Base-by-base conservation (phyloP, 2,888 invertebrate genomes). In the Melieria omissa region DNA sequence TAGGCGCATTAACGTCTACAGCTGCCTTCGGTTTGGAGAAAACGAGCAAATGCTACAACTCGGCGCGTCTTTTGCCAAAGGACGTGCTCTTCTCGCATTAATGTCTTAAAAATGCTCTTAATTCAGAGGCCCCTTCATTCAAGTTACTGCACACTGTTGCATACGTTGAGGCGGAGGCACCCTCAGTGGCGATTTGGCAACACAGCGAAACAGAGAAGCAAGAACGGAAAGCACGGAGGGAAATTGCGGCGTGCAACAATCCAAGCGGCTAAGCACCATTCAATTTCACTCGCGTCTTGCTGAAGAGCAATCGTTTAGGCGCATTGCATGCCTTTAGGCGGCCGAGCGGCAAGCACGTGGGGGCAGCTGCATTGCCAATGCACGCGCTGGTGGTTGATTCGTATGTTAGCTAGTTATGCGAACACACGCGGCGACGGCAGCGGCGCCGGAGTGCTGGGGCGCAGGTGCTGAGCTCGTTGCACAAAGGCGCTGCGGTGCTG, bases 131-230 rank as follows among this genome's bases (percentile, higher is more conserved):
- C 67, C 60, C 61, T 67, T 66, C 61, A 1, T 55, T 29, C 29
- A 29, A 29, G 29, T 4, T 57, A 16, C 49, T 67, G 29, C 64
- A 12, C 65, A 76, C 73, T 79, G 78, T 78, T 79, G 79, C 76
- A 78, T 77, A 78, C 75, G 75, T 76, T 69, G 69, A 78, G 76
- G 73, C 72, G 69, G 70, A 57, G 65, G 61, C 65, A 71, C 44
- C 54, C 9, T 9, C 44, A 47, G 16, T 42, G 14, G 54, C 55
- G n/a, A 64, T 75, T 29, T 29, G 29, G 3, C 29, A 29, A 3
- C 29, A 29, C 2, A 29, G 29, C 29, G 3, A 29, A 29, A 2
- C 29, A 3, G 29, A 29, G 29, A 29, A 29, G 29, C 29, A 29
- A 1, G 29, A 29, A 29, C 29, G 29, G 29, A 29, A 29, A 29